Base-by-base conservation (phyloP, 92 coral and sea anemone genomes). In the Pocillopora meandrina region DNA sequence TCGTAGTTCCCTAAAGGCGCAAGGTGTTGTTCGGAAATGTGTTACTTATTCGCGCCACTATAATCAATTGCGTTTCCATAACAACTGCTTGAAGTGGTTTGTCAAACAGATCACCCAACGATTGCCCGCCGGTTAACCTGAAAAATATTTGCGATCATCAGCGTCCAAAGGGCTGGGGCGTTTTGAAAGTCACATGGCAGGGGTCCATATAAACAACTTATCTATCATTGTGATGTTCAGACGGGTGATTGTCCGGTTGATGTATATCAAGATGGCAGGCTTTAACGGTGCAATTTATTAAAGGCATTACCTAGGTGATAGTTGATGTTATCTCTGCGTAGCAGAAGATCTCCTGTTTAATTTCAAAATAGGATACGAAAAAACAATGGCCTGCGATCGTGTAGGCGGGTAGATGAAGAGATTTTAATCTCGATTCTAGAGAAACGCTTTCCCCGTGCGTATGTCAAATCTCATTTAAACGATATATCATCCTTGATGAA, bases 61-160 rank as follows among this genome's bases (percentile, higher is more conserved):
- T 52, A 21, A 64, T 64, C 61, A 65, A 23, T 21, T 34, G 26
- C 42, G 84, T 66, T 55, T 67, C 75, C 84, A 80, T 80, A 26
- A 56, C 52, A 26, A 66, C 84, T 65, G 52, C 21, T 26, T 10
- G 5, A 59, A 61, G 49, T 79, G 73, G 42, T 70, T 65, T 79
- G 49, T 63, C 83, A 23, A 9, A 15, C 26, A 6, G 14, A 70
- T 70, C 42, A 18, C n/a, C 35, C 55, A 55, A 36, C 61, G 59
- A 65, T 65, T 74, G 58, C 34, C 35, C 49, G 11, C n/a, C 58
- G 60, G 20, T 36, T n/a, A 11, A 14, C 21, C 21, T 14, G 2
- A 58, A 60, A 35, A 68, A 68, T 68, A 68, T 68, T 68, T 26
- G 78, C 64, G 66, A 21, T 15, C 16, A 19, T 18, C 33, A 31